Conservation (phyloP, 2,888 invertebrate species). For the Gryllus longicercus region DNA sequence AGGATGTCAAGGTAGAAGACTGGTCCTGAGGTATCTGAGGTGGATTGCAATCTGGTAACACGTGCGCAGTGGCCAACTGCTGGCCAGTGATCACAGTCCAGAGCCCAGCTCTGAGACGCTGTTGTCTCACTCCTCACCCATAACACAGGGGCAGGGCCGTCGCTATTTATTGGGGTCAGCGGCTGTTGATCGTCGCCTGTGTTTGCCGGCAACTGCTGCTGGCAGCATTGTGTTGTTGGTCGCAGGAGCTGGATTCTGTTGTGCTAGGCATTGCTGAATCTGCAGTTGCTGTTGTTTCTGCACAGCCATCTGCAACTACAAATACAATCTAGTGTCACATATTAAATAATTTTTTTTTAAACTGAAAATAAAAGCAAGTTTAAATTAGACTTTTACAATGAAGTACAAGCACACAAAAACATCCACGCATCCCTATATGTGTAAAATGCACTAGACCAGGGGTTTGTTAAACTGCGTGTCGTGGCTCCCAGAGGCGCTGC, state of each 20-base stretch:
- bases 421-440: too few species aligned
- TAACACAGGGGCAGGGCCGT: conserved; percentile 24
- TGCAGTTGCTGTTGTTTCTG: conserved; percentile 45
- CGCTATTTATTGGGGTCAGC: conserved; percentile 46
- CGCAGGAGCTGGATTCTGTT: conserved; percentile 41
- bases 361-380: too few species aligned
- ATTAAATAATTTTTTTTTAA: neutral
- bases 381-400: too few species aligned
- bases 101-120: neutral
- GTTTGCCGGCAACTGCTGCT: conserved; percentile 43
- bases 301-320: conserved; percentile 34
- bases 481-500: too few species aligned
- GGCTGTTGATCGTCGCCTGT: conserved; percentile 46
- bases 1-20: neutral
- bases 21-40: conserved; percentile 17
- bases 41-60: neutral
- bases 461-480: too few species aligned
- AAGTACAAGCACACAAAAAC: too few species aligned
- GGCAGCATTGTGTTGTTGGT: conserved; percentile 34
- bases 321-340: neutral
- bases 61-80: neutral
- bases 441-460: too few species aligned
- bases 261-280: conserved; percentile 46
- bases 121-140: neutral
- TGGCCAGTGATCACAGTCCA: neutral